Base-by-base conservation (phyloP, 2,888 invertebrate genomes). In the Eledona agricola region DNA sequence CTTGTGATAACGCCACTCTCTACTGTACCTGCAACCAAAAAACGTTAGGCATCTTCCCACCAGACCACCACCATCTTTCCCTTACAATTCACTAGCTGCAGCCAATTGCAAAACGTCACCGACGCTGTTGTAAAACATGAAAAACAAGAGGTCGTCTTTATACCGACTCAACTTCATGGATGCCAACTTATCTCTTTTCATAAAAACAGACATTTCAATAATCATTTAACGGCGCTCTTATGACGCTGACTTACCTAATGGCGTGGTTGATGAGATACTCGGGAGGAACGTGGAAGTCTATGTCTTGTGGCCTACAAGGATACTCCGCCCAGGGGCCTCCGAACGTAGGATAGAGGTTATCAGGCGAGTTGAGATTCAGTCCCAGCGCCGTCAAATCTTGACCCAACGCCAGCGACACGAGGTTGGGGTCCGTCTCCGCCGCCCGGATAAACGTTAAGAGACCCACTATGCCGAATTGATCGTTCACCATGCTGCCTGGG, bases 1-100 rank as follows among this genome's bases (percentile, higher is more conserved):
- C 83, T 90, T 97, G 79, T 99, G 98, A 83, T 96, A 99, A 81
- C 99, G 88, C 99, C 99, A 99, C 75, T 99, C 98, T 74, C 99
- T 87, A 79, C 88, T 93, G 79, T 97, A 97, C 78, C 97, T 97
- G 74, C 9, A 67, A 63, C 9, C 19, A 12, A 29, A 10, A 34
- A 26, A 5, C 23, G 34, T 4, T 25, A 15, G n/a, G 10, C n/a
- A 32, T 16, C 1, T n/a, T 7, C 15, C 12, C 5, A 2, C 16
- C 11, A 13, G 4, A 7, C 31, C 4, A 22, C n/a, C 5, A 23
- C 4, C n/a, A n/a, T 23, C n/a, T 4, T 4, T 1, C 13, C 85
- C 89, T 89, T 81, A 96, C 96, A 97, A 81, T 85, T 97, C 97
- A 60, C 89, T 89, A 70, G 98, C 98, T 64, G 97, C 97, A 73